phyloP scores from a whole-genome alignment of 1,140 invertebrate species.

The Drosophila elegans region DNA sequence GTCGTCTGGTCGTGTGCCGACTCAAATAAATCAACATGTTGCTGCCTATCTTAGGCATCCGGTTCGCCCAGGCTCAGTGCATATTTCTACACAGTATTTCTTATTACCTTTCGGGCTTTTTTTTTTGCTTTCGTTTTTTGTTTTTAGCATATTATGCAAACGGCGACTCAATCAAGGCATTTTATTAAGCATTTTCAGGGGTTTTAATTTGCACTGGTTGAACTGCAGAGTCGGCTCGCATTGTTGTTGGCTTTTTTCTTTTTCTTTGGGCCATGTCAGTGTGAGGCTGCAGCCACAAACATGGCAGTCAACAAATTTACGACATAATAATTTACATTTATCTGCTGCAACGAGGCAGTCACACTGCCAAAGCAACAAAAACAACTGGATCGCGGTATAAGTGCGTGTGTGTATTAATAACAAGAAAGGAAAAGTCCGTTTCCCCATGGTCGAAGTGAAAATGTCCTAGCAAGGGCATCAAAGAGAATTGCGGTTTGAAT shows the following conservation, averaged over 20 bases:
- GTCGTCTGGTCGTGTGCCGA: constrained; percentile 71
- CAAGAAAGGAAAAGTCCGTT: constrained; percentile 38
- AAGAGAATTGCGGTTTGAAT: too few species aligned
- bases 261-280: constrained; percentile 57
- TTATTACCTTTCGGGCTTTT: constrained; percentile 18
- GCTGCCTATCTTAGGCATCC: constrained; percentile 68
- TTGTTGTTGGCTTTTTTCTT: constrained; percentile 31
- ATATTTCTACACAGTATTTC: constrained; percentile 41
- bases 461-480: constrained; percentile 20
- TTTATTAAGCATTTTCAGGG: constrained; percentile 71
- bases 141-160: constrained; percentile 56
- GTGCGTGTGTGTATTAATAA: constrained; percentile 55
- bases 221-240: constrained; percentile 14
- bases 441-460: constrained; percentile 37
- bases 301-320: constrained; percentile 85
- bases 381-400: constrained; percentile 60
- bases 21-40: constrained; percentile 75
- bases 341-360: constrained; percentile 80
- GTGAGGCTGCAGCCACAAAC: constrained; percentile 70
- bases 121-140: constrained; percentile 16
- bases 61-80: constrained; percentile 66
- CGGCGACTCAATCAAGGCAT: constrained; percentile 76
- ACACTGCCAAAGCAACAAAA: constrained; percentile 47
- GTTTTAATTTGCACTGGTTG: constrained; percentile 55
- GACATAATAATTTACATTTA: constrained; percentile 85